Evolutionary conservation across 2,888 invertebrate genomes (phyloP).

Genomic region (Tiliacea aurago): DNA sequence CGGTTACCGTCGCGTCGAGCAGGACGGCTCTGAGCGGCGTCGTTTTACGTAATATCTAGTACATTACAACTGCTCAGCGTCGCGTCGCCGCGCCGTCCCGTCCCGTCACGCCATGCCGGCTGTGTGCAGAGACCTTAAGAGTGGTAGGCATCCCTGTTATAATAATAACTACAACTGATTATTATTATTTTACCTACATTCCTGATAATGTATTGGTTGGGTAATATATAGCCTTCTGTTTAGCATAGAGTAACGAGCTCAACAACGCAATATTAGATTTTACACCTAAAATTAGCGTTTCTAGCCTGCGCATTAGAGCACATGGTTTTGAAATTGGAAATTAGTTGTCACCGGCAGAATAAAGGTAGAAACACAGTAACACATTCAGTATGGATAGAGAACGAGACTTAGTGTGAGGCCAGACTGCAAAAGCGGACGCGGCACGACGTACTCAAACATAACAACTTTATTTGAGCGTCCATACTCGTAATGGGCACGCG

Average conservation of each 20-base stretch:
- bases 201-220: background rate
- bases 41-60: too few relatives aligned
- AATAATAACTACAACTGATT: background rate
- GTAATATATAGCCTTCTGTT: background rate
- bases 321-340: slow-evolving; percentile 8
- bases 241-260: background rate
- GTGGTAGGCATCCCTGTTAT: background rate
- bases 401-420: background rate
- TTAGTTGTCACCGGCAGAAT: background rate
- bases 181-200: background rate
- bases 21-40: too few relatives aligned
- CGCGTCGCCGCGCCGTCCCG: too few relatives aligned
- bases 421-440: too few relatives aligned
- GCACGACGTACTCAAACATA: too few relatives aligned
- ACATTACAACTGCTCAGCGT: too few relatives aligned
- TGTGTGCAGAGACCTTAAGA: too few relatives aligned
- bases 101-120: too few relatives aligned
- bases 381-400: background rate
- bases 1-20: too few relatives aligned
- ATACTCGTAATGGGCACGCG: too few relatives aligned
- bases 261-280: background rate
- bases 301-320: background rate
- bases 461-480: too few relatives aligned
- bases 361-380: background rate
- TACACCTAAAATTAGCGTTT: slow-evolving; percentile 11